These are phyloP conservation scores for Drosophila chauvacae DNA, from an alignment of 1,140 invertebrate genomes.

Conservation along the genomic window DNA sequence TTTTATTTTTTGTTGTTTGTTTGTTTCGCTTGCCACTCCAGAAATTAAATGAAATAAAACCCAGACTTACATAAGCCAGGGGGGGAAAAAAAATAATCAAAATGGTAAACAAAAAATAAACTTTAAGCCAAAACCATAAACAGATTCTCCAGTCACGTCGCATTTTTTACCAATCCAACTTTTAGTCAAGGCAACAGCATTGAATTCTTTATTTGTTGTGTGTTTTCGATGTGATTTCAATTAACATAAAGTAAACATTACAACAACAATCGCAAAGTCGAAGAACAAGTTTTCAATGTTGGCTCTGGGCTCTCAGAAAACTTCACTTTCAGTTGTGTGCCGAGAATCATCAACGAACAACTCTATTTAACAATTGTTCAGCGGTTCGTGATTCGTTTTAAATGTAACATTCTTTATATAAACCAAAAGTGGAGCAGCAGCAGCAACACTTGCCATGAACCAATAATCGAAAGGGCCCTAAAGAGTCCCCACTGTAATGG, in stretches of 20 bases:
- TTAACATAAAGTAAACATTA: conserved; percentile 37
- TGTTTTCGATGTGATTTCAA: conserved; percentile 29
- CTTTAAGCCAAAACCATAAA: conserved; percentile 23
- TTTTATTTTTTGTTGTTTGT: neutral
- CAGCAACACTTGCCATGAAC: neutral
- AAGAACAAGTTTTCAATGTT: conserved; percentile 36
- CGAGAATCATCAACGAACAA: conserved; percentile 29
- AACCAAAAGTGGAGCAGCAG: conserved; percentile 8
- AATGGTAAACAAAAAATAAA: neutral
- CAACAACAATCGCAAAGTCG: conserved; percentile 11
- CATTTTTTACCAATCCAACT: conserved; percentile 36
- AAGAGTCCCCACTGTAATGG: neutral
- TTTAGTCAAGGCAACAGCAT: conserved; percentile 40
- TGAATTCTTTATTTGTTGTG: conserved; percentile 27
- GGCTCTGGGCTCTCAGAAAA: neutral
- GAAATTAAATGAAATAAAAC: conserved; percentile 15
- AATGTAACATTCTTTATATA: conserved; percentile 12
- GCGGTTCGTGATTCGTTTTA: conserved; percentile 12
- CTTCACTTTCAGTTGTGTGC: conserved; percentile 47
- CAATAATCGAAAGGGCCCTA: conserved; percentile 2
- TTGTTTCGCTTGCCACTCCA: conserved; percentile 15
- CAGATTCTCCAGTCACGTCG: conserved; percentile 47
- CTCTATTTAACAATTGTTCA: conserved; percentile 6
- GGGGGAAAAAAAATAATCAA: neutral
- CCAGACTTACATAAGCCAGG: conserved; percentile 24